These are phyloP conservation scores for Synaphobranchus kaupii DNA, from an alignment of 2,797 vertebrate species.

Conservation along the genomic window DNA sequence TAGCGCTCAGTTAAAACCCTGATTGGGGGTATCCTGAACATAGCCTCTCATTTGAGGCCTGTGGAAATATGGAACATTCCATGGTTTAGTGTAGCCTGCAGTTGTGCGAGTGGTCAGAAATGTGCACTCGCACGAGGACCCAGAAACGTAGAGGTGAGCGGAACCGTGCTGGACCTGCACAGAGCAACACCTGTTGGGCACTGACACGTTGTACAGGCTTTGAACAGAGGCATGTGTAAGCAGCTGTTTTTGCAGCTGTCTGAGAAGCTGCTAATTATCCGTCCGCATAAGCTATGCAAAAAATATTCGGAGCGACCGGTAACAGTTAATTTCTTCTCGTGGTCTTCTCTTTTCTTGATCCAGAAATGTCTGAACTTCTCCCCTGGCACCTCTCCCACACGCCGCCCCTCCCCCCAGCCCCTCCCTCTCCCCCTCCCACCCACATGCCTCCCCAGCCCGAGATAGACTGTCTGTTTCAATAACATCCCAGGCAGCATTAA, in stretches of 20 bases:
- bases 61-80: not conserved
- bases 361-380: not conserved
- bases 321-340: not conserved
- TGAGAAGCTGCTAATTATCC: not conserved
- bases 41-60: not conserved
- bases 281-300: not conserved
- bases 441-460: not conserved
- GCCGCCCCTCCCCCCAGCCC: not conserved
- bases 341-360: not conserved
- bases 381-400: not conserved
- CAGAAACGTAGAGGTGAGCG: not conserved
- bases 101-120: not conserved
- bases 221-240: not conserved
- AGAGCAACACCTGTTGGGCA: not conserved
- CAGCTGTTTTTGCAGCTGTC: not conserved
- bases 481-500: not conserved
- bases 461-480: not conserved
- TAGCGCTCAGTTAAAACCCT: too few species aligned
- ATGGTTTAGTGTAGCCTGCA: not conserved
- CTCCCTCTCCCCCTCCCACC: not conserved
- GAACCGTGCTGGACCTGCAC: not conserved
- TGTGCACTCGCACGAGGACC: not conserved
- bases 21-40: not conserved
- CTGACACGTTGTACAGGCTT: not conserved
- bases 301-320: not conserved